These are phyloP conservation scores for Remorina albescens DNA, from an alignment of 2,797 vertebrate species.

Conservation along the genomic window DNA sequence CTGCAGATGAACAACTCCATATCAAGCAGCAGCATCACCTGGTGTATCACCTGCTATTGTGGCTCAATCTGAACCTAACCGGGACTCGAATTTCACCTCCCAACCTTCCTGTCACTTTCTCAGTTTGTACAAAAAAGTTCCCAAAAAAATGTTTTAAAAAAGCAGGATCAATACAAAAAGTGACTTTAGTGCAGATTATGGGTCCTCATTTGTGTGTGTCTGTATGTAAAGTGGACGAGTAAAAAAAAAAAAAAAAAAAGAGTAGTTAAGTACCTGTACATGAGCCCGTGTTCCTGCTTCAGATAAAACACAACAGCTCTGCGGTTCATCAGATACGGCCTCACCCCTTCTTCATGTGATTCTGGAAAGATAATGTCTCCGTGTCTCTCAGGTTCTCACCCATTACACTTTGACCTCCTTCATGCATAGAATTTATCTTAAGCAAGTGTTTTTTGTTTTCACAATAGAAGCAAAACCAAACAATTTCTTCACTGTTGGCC, in stretches of 20 bases:
- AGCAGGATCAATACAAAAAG: too few relatives aligned
- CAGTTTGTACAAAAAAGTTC: too few relatives aligned
- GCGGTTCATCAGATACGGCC: not conserved
- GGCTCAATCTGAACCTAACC: too few relatives aligned
- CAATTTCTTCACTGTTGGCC: conserved; percentile 42
- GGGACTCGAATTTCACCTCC: too few relatives aligned
- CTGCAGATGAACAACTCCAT: too few relatives aligned
- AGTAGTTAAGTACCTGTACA: not conserved
- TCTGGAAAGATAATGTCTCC: conserved; percentile 37
- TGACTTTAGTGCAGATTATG: too few relatives aligned
- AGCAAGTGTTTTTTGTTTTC: conserved; percentile 33
- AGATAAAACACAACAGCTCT: conserved; percentile 5
- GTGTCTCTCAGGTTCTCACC: conserved; percentile 36
- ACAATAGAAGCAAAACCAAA: conserved; percentile 53
- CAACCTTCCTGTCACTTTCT: too few relatives aligned
- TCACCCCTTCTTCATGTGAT: conserved; percentile 3
- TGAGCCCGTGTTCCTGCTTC: not conserved
- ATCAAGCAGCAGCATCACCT: too few relatives aligned
- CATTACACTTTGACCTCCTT: conserved; percentile 53
- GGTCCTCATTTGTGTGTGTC: too few relatives aligned
- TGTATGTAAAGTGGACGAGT: not conserved
- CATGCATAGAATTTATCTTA: conserved; percentile 40
- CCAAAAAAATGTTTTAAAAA: too few relatives aligned
- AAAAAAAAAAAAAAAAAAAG: not conserved
- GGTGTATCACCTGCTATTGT: too few relatives aligned